Evolutionary conservation across 2,888 invertebrate species (phyloP).

Genomic region (Pharmacophagus antenor): DNA sequence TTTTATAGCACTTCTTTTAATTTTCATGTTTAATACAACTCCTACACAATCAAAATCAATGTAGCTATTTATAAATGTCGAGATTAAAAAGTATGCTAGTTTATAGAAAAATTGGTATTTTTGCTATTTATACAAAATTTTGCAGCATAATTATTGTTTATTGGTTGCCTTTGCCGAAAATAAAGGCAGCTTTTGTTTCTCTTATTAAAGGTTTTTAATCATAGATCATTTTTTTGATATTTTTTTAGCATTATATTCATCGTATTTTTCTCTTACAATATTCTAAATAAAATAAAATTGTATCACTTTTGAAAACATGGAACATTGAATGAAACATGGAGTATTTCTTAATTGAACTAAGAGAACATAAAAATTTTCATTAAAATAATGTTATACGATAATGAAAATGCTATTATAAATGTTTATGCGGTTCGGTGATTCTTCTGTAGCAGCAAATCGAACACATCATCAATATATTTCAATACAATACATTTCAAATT

Average conservation of each 20-base stretch:
- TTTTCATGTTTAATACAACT: slow-evolving; percentile 5
- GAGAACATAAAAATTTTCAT: too few relatives aligned
- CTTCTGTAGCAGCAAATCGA: too few relatives aligned
- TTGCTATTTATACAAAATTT: not conserved
- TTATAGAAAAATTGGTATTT: not conserved
- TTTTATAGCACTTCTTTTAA: not conserved
- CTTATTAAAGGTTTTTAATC: not conserved
- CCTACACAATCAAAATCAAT: slow-evolving; percentile 1
- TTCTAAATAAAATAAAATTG: too few relatives aligned
- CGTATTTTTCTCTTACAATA: not conserved
- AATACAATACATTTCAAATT: not conserved
- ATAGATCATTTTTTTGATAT: not conserved
- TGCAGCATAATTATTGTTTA: slow-evolving; percentile 8
- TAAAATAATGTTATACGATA: too few relatives aligned
- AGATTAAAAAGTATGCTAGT: not conserved
- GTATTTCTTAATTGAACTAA: too few relatives aligned
- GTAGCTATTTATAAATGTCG: not conserved
- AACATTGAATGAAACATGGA: too few relatives aligned
- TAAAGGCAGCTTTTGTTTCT: slow-evolving; percentile 4
- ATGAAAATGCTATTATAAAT: too few relatives aligned
- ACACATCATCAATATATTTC: too few relatives aligned
- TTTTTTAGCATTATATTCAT: not conserved
- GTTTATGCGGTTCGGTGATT: too few relatives aligned
- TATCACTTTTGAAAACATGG: too few relatives aligned
- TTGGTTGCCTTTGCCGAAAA: slow-evolving; percentile 5